Evolutionary conservation across 2,113 vertebrate species (phyloP).

Genomic region (Nesogale talazaci): DNA sequence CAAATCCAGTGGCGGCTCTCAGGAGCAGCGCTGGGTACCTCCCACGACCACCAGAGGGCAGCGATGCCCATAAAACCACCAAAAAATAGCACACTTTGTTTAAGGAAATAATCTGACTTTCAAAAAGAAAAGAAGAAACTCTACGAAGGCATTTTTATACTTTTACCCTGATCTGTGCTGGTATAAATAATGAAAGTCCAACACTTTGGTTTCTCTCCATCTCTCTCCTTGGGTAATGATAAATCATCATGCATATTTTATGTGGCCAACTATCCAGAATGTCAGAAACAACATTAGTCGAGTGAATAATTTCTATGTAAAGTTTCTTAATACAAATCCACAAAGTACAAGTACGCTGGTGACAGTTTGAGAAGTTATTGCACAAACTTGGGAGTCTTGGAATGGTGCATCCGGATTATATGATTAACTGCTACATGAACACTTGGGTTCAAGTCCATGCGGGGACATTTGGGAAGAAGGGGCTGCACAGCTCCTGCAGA

Average conservation of each 20-base stretch:
- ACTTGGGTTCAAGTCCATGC: neutral
- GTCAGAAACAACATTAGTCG: neutral
- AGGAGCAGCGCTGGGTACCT: too few species aligned
- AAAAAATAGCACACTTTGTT: neutral
- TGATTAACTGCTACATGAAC: neutral
- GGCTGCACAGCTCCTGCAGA: neutral
- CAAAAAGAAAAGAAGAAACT: neutral
- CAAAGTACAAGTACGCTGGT: neutral
- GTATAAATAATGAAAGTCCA: neutral
- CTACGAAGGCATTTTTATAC: neutral
- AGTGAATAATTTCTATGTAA: neutral
- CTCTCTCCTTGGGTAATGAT: neutral
- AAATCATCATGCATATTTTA: neutral
- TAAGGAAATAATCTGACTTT: neutral
- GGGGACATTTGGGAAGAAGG: neutral
- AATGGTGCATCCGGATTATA: neutral
- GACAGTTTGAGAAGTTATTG: neutral
- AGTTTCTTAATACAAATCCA: accelerated
- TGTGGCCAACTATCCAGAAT: neutral
- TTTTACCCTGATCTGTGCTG: neutral
- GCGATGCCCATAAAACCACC: too few species aligned
- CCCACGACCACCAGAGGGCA: too few species aligned
- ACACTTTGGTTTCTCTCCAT: neutral
- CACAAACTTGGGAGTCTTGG: neutral
- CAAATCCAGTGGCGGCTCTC: too few species aligned